Evolutionary conservation across 2,797 vertebrate genomes (phyloP), one percentile per base, ranked within the genome.

Genomic region (Urophycis tenuis): DNA sequence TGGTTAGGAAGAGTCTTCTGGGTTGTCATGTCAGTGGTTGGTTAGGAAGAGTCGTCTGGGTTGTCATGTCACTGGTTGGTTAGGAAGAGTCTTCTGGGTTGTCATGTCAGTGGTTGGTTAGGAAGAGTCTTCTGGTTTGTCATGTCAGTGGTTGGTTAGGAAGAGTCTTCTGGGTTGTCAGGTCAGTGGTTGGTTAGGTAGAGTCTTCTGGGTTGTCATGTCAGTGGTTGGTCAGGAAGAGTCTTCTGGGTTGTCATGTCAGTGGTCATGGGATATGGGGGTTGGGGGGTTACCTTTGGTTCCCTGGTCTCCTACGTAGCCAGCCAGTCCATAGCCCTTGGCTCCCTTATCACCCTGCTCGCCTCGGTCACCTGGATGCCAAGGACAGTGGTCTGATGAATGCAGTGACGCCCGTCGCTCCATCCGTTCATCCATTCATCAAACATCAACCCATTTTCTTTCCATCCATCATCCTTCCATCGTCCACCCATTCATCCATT

Each of bases 281-380:
- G 39, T 3, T n/a, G 15, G 33, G n/a, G 22, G 1, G 14, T 90
- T 91, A 94, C 92, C 90, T 77, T 83, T 89, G 83, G 79, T 14
- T 75, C 94, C 91, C 30, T 90, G 85, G 32, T 91, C 93, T 82
- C 90, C 89, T 80, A 84, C 80, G 81, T 92, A 85, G 12, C 91
- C 91, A 75, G 89, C 79, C 29, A 92, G 76, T 7, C 90, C 84
- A 0, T 93, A 76, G 81, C 89, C 91, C 82, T 88, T 92, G 74
- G 81, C 71, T 80, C 90, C 89, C 87, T 91, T 90, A 85, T 92
- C 92, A 79, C 93, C 90, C 74, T 80, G 86, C 19, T 93, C 92
- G 86, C 91, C 88, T 78, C 30, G 45, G 75, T 93, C 80, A 81
- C 92, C 93, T 95, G 89, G 80, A 84, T 76, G 77, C 29, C 87